These are phyloP conservation scores for Pyxicephalus adspersus DNA, from an alignment of 2,113 vertebrate genomes.

Conservation along the genomic window DNA sequence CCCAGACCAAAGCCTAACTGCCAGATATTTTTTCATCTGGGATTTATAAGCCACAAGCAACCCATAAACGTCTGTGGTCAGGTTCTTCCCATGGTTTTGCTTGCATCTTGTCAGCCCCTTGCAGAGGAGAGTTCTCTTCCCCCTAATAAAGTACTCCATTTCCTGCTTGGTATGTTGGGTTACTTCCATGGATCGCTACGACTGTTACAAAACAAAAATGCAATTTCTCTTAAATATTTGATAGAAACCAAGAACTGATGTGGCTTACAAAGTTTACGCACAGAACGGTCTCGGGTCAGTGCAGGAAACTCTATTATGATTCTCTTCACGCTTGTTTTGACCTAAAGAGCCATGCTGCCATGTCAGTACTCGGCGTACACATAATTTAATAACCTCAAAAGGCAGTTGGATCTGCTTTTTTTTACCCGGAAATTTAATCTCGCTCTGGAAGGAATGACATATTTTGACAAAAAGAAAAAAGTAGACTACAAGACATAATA, in stretches of 20 bases:
- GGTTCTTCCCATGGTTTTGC: no score
- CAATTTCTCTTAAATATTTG: neutral
- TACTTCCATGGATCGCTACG: neutral
- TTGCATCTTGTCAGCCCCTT: no score
- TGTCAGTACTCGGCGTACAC: slow-evolving; percentile 48
- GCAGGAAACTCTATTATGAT: slow-evolving; percentile 13
- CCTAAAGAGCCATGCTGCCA: slow-evolving; percentile 43
- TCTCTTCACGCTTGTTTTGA: slow-evolving; percentile 34
- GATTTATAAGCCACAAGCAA: no score
- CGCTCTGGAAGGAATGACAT: slow-evolving; percentile 40
- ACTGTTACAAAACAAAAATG: neutral
- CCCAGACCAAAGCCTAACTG: no score
- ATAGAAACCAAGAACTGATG: neutral
- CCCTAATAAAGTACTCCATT: no score
- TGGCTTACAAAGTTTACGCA: neutral
- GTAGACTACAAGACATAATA: slow-evolving; percentile 18
- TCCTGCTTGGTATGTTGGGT: no score
- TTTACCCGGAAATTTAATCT: slow-evolving; percentile 41
- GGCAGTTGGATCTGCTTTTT: slow-evolving; percentile 43
- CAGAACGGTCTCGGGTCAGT: neutral
- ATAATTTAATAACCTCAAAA: slow-evolving; percentile 53
- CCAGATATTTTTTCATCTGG: no score
- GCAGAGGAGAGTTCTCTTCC: no score
- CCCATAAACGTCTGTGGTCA: no score
- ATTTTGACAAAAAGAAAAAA: slow-evolving; percentile 24